Evolutionary conservation across 1,140 invertebrate species (phyloP).

Genomic region (Calycopis cecrops): DNA sequence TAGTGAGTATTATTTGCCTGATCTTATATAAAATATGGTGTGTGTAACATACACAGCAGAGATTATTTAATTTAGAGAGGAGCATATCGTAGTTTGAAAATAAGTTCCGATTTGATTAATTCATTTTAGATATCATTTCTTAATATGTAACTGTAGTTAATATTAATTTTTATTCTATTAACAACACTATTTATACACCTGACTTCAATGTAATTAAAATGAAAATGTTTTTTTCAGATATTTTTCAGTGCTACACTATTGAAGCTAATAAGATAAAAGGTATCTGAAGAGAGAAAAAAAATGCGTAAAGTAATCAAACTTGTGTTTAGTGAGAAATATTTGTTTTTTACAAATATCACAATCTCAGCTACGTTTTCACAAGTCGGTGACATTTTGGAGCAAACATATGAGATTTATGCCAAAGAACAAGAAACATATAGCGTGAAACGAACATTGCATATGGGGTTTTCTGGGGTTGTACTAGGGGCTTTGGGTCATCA

Average conservation of each 20-base stretch:
- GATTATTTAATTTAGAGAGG: too few relatives aligned
- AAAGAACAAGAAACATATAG: constrained; percentile 80
- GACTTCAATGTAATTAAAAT: too few relatives aligned
- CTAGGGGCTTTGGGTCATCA: constrained; percentile 90
- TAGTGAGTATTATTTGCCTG: neutral
- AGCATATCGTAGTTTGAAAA: too few relatives aligned
- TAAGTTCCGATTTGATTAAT: too few relatives aligned
- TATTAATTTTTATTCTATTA: too few relatives aligned
- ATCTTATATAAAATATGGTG: too few relatives aligned
- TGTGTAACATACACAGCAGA: too few relatives aligned
- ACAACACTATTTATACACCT: too few relatives aligned
- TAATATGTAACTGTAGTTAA: too few relatives aligned
- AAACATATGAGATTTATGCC: constrained; percentile 86
- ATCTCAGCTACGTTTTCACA: constrained; percentile 87
- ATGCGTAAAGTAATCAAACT: constrained; percentile 44
- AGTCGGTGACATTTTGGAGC: constrained; percentile 88
- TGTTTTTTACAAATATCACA: constrained; percentile 89
- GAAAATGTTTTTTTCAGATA: constrained; percentile 5
- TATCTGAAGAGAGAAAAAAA: constrained; percentile 27
- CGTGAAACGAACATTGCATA: constrained; percentile 81
- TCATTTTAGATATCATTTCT: too few relatives aligned
- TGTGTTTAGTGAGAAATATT: constrained; percentile 83
- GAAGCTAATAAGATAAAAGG: too few relatives aligned
- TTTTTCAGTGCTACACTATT: too few relatives aligned
- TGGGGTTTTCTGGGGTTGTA: constrained; percentile 87